A percentile compares a stretch with the other conserved stretches of the same genome.
Evolutionary conservation across 2,797 vertebrate genomes (phyloP).

Genomic region (Phalanger gymnotis): DNA sequence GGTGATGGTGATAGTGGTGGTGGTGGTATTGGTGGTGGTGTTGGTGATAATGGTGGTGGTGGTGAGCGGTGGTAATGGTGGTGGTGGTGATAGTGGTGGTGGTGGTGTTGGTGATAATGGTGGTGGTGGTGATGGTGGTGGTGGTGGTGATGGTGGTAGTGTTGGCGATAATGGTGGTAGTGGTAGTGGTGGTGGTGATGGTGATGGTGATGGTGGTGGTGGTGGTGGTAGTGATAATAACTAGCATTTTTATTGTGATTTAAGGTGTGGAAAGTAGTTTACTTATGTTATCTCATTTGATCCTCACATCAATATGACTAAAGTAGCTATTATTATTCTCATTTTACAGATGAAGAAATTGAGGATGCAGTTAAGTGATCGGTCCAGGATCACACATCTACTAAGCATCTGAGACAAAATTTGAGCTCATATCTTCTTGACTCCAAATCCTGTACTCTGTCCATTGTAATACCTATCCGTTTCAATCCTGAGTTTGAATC

Average conservation of each 20-base stretch:
- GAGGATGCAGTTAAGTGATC: neutral
- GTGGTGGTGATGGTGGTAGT: no score
- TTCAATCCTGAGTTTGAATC: neutral
- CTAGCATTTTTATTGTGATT: neutral
- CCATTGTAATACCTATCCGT: neutral
- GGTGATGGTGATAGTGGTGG: no score
- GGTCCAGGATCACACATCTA: neutral
- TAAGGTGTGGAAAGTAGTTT: neutral
- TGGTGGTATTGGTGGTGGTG: neutral
- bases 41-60: neutral
- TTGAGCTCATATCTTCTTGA: neutral
- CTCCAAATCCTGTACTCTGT: neutral
- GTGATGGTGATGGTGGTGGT: no score
- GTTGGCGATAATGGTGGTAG: no score
- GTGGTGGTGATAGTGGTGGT: accelerated
- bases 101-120: no score
- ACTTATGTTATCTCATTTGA: neutral
- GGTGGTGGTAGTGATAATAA: neutral
- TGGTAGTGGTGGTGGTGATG: no score
- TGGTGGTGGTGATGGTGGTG: no score
- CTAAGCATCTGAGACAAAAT: neutral
- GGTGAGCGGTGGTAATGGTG: no score
- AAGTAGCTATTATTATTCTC: neutral
- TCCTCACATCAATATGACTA: neutral
- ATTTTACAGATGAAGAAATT: neutral